Evolutionary conservation across 2,113 vertebrate genomes (phyloP).

Genomic region (Gasterosteus aculeatus): DNA sequence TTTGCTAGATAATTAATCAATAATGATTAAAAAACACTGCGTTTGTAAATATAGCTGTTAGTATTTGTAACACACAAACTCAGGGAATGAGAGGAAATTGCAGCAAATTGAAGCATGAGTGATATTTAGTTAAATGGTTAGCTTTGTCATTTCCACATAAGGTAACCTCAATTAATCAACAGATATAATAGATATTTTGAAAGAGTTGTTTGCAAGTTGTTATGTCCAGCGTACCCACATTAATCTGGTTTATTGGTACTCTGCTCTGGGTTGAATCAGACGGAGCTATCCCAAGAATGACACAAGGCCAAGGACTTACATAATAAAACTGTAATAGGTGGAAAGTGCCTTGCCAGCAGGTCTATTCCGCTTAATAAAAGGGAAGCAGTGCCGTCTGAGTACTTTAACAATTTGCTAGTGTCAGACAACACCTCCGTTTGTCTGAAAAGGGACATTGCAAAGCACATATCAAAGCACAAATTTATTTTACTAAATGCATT

Average conservation of each 20-base stretch:
- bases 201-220: neutral
- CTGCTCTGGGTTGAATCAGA: neutral
- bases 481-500: neutral
- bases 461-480: neutral
- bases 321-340: neutral
- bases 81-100: too few species aligned
- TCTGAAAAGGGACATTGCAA: neutral
- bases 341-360: neutral
- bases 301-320: neutral
- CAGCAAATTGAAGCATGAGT: too few species aligned
- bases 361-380: neutral
- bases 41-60: too few species aligned
- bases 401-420: neutral
- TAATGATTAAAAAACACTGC: too few species aligned
- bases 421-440: neutral
- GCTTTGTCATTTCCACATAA: neutral
- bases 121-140: neutral
- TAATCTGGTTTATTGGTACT: neutral
- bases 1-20: neutral
- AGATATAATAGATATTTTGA: neutral
- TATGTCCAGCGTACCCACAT: neutral
- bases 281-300: neutral
- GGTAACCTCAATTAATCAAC: neutral
- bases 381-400: neutral
- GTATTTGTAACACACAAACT: too few species aligned